A percentile compares a stretch with the other conserved stretches of the same genome.
Evolutionary conservation across 2,797 vertebrate genomes (phyloP).

Genomic region (Dendrocincla tyrannina): DNA sequence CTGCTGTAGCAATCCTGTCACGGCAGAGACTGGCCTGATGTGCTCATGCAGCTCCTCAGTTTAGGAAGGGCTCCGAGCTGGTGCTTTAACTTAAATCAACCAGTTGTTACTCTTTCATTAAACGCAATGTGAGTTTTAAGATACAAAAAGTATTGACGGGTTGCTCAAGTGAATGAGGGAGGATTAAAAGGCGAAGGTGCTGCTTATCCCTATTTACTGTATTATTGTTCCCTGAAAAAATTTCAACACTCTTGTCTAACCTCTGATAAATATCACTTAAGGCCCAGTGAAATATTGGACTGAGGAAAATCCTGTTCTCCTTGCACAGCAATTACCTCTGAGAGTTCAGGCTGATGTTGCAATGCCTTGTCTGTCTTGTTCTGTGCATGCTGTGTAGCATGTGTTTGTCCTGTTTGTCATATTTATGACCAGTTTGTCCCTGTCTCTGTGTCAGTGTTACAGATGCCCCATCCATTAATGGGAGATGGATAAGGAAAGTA

Average conservation of each 20-base stretch:
- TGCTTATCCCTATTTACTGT: not conserved
- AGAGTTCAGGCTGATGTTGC: not conserved
- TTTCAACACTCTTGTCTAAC: not conserved
- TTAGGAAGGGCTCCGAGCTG: not conserved
- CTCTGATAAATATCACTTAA: not conserved
- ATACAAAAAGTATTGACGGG: not conserved
- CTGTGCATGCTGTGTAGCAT: not conserved
- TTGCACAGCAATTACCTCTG: not conserved
- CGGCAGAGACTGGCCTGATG: not conserved
- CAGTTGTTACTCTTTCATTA: not conserved
- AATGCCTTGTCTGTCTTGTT: conserved; percentile 8
- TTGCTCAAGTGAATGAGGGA: not conserved
- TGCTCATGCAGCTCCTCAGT: not conserved
- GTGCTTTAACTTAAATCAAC: not conserved
- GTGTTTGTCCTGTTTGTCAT: not conserved
- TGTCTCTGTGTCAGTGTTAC: not conserved
- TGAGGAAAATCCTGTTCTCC: not conserved
- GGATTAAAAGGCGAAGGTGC: not conserved
- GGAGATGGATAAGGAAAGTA: not conserved
- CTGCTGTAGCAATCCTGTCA: not conserved
- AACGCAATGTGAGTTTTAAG: not conserved
- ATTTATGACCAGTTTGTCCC: not conserved
- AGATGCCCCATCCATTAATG: not conserved
- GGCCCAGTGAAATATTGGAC: not conserved
- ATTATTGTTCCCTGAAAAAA: not conserved